Evolutionary conservation across 2,888 invertebrate species (phyloP).

Genomic region (Aspidapion aeneum): DNA sequence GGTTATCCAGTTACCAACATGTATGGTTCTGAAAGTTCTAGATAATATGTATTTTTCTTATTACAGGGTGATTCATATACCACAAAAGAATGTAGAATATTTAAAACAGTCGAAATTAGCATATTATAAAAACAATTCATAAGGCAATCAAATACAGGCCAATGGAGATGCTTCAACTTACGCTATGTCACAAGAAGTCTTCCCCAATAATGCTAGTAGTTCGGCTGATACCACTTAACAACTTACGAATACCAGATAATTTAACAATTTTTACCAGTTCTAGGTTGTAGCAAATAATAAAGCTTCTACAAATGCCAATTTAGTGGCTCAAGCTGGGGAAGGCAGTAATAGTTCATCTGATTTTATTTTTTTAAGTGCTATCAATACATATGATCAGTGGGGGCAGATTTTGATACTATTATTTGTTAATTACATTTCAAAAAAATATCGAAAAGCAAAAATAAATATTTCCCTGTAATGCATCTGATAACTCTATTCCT

Average conservation of each 20-base stretch:
- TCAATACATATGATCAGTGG: conserved; percentile 92
- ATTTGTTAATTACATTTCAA: too few species aligned
- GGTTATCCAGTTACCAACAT: conserved; percentile 38
- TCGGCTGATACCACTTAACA: conserved; percentile 58
- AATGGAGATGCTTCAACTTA: conserved; percentile 50
- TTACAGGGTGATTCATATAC: conserved; percentile 40
- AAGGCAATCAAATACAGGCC: conserved; percentile 43
- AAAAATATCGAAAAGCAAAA: too few species aligned
- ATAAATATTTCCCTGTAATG: too few species aligned
- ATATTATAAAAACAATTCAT: conserved; percentile 56
- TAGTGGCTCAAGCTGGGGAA: too few species aligned
- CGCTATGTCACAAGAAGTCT: conserved; percentile 49
- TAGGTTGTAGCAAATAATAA: conserved; percentile 45
- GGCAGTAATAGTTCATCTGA: conserved; percentile 92
- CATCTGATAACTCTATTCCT: too few species aligned
- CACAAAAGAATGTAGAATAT: conserved; percentile 13
- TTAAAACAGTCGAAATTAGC: conserved; percentile 38
- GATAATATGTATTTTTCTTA: conserved; percentile 42
- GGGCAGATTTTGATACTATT: too few species aligned
- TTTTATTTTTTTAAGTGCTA: conserved; percentile 88
- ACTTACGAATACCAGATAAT: conserved; percentile 60
- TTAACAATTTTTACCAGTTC: conserved; percentile 69
- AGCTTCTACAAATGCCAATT: too few species aligned
- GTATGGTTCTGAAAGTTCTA: conserved; percentile 43
- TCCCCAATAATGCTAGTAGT: conserved; percentile 48